A percentile compares a stretch with the other conserved stretches of the same genome.
These are phyloP conservation scores for Bombus pascuorum DNA, from an alignment of 1,140 invertebrate genomes.

Conservation along the genomic window DNA sequence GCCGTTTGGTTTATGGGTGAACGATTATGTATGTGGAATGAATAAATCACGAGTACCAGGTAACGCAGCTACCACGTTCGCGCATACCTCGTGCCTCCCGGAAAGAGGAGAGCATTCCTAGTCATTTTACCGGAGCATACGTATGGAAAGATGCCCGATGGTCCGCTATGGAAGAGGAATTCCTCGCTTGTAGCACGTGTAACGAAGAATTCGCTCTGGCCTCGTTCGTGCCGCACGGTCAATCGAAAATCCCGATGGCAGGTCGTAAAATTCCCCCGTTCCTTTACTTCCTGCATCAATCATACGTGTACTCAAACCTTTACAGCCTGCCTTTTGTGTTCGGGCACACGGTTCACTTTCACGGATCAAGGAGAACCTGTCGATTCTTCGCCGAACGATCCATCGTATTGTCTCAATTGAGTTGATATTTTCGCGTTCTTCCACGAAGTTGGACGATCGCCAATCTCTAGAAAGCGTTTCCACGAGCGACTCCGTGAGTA, in stretches of 20 bases:
- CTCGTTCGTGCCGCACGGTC: constrained; percentile 16
- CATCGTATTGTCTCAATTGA: constrained; percentile 27
- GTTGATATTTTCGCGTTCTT: constrained; percentile 21
- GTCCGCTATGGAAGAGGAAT: constrained; percentile 45
- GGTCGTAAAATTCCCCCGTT: constrained; percentile 48
- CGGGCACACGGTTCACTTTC: constrained; percentile 39
- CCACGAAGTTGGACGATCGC: not conserved
- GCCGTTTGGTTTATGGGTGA: constrained; percentile 76
- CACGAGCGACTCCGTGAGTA: not conserved
- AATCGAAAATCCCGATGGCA: constrained; percentile 36
- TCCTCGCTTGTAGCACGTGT: constrained; percentile 38
- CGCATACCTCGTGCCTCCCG: constrained; percentile 48
- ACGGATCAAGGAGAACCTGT: constrained; percentile 50
- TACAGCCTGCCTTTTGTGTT: constrained; percentile 19
- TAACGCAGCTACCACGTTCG: constrained; percentile 64
- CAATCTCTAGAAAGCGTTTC: not conserved
- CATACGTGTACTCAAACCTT: constrained; percentile 49
- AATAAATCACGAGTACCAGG: constrained; percentile 77
- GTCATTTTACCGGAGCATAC: constrained; percentile 52
- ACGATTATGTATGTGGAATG: constrained; percentile 74
- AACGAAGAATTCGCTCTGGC: constrained; percentile 44
- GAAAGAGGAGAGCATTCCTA: constrained; percentile 46
- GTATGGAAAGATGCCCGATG: constrained; percentile 41
- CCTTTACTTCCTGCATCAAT: constrained; percentile 51
- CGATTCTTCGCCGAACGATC: constrained; percentile 20